phyloP scores from a whole-genome alignment of 2,113 vertebrate species.

The Dryoscopus gambensis region DNA sequence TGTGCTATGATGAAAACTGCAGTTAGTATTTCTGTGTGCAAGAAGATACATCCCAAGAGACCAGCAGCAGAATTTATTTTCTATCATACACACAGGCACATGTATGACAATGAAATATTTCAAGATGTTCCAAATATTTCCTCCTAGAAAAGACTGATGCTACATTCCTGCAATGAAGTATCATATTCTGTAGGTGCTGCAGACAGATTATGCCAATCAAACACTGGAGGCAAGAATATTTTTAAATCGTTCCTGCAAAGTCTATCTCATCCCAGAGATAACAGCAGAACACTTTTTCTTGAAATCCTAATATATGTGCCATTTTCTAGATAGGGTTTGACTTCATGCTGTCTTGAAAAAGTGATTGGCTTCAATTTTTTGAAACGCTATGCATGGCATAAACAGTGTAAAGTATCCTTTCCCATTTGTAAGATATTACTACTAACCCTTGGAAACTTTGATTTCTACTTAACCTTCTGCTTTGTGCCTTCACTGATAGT shows the following conservation, averaged over 20 bases:
- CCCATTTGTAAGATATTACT: background rate
- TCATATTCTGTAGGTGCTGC: background rate
- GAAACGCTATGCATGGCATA: background rate
- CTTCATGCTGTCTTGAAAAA: background rate
- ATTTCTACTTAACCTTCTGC: background rate
- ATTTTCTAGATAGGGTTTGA: background rate
- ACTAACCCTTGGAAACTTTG: background rate
- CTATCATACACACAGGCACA: background rate
- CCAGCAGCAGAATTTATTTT: background rate
- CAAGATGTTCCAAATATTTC: background rate
- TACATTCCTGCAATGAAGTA: background rate
- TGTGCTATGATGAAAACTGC: background rate
- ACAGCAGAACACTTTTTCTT: background rate
- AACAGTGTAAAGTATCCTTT: background rate
- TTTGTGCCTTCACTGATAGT: background rate
- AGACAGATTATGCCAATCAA: background rate
- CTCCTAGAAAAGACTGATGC: background rate
- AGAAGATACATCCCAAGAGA: background rate
- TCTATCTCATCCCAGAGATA: background rate
- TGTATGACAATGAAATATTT: background rate
- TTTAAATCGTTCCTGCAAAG: background rate
- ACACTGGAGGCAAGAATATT: background rate
- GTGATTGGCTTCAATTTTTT: background rate
- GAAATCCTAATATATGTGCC: background rate
- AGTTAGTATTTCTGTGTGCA: background rate